Evolutionary conservation across 2,888 invertebrate species (phyloP), one percentile per base, ranked within the genome.

Genomic region (Plutella xylostella): DNA sequence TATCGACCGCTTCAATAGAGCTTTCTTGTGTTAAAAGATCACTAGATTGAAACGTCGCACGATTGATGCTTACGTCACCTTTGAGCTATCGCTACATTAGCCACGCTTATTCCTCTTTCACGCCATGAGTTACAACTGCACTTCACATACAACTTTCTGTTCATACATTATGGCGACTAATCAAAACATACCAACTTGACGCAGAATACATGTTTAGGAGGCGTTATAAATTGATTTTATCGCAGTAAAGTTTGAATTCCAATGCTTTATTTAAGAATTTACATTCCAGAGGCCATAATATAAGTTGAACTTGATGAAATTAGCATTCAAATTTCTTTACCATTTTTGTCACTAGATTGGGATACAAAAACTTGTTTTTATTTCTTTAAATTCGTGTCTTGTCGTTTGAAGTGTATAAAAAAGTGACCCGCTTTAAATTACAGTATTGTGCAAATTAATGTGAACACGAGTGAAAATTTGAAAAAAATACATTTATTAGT

Each of bases 11-110:
- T 69, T 70, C 64, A 68, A 72, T 71, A 54, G 61, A 65, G 62
- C 63, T 67, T 72, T 74, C 69, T 65, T 65, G 66, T 68, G 60
- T 62, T 65, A 61, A 64, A 69, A 73, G 72, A 72, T 75, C 72
- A 67, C 63, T 57, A 63, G 72, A 75, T 75, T 68, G 66, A 74
- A 67, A 64, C 60, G 65, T 72, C 66, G 56, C 49, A 67, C 68
- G 70, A 68, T 65, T 62, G 60, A 61, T 58, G 30, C 42, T 68
- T 63, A 62, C 63, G 61, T 65, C 68, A 63, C 62, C 63, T 63
- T 64, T 58, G 59, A 53, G 49, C 58, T 52, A 40, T 42, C 45
- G 45, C 45, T 41, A 31, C 40, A 42, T 40, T 40, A 22, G 20
- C 20, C 17, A 35, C 30, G 47, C 48, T 46, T 45, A 41, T 33